Percentiles rank a stretch among this genome's conserved stretches.
phyloP scores from a whole-genome alignment of 1,140 invertebrate genomes.

The Drosophila nebulosa region DNA sequence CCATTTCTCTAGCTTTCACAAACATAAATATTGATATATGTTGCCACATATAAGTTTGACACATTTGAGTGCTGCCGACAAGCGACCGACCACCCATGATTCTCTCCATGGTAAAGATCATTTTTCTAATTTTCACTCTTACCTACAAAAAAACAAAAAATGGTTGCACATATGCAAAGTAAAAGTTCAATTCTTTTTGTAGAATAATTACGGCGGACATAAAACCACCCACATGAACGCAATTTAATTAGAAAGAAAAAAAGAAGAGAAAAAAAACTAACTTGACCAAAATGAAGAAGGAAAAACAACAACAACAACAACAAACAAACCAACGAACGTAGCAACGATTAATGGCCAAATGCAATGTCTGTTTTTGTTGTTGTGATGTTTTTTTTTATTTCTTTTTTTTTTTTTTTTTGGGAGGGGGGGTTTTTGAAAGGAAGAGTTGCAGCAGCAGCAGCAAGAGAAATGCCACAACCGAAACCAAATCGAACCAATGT shows the following conservation, averaged over 20 bases:
- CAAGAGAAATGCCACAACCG: slow-evolving; percentile 34
- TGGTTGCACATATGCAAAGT: slow-evolving; percentile 23
- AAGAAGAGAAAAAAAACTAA: neutral
- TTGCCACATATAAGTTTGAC: too few species aligned
- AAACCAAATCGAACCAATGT: slow-evolving; percentile 26
- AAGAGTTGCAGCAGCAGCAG: slow-evolving; percentile 38
- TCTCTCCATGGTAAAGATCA: neutral
- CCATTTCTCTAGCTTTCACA: neutral
- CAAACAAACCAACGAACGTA: neutral
- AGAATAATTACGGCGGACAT: slow-evolving; percentile 41
- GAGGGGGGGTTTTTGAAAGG: slow-evolving; percentile 46
- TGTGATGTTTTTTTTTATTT: neutral
- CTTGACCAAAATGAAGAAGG: neutral
- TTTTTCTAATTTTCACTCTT: slow-evolving; percentile 41
- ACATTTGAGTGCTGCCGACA: neutral
- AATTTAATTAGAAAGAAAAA: slow-evolving; percentile 55
- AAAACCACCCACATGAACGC: slow-evolving; percentile 54
- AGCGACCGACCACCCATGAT: slow-evolving; percentile 27
- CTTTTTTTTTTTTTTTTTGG: neutral
- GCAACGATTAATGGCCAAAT: slow-evolving; percentile 45
- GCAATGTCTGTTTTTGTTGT: slow-evolving; percentile 11
- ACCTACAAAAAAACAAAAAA: too few species aligned
- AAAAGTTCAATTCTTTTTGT: slow-evolving; percentile 52
- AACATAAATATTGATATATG: neutral
- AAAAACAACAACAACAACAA: neutral